Percentiles rank a stretch among this genome's conserved stretches.
Evolutionary conservation across 2,113 vertebrate genomes (phyloP).

Genomic region (Lethenteron camtschaticum): DNA sequence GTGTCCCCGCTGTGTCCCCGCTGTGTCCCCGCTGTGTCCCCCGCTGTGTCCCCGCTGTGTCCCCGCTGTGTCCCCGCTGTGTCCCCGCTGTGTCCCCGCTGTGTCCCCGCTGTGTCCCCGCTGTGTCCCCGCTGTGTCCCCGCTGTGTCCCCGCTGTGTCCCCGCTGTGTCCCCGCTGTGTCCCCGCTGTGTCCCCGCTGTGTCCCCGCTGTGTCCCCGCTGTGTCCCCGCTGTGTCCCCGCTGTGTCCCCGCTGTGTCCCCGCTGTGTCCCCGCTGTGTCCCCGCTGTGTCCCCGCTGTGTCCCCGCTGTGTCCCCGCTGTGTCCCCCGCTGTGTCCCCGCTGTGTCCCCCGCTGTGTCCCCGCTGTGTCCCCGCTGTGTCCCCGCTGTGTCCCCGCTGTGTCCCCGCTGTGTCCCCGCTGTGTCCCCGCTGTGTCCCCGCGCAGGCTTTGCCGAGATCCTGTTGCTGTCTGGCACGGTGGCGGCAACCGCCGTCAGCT

Average conservation of each 20-base stretch:
- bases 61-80: neutral
- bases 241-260: neutral
- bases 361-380: neutral
- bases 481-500: conserved; percentile 32
- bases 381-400: conserved; percentile 3
- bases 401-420: neutral
- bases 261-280: neutral
- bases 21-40: no score
- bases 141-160: neutral
- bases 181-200: conserved; percentile 3
- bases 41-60: neutral
- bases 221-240: conserved; percentile 3
- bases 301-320: neutral
- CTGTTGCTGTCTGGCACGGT: conserved; percentile 35
- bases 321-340: no score
- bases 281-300: conserved; percentile 2
- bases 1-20: neutral
- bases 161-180: neutral
- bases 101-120: neutral
- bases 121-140: conserved; percentile 4
- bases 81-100: conserved; percentile 1
- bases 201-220: neutral
- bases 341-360: no score
- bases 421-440: neutral
- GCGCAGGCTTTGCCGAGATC: conserved; percentile 34